Conservation (phyloP, 2,888 invertebrate genomes). For the Dicyrtoma fusca region DNA sequence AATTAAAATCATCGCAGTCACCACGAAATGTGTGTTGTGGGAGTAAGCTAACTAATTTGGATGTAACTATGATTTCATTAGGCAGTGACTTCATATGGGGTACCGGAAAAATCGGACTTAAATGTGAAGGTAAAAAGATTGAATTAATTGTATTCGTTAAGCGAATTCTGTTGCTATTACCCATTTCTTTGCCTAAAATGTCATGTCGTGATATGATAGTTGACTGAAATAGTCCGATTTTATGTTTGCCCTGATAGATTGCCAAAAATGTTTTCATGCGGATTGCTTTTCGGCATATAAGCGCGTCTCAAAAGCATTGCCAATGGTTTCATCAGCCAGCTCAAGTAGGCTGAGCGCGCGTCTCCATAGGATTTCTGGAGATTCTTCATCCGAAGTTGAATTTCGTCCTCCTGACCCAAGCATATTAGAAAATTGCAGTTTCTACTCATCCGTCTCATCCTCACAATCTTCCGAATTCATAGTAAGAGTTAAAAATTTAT, state of each 20-base stretch:
- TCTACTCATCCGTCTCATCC: constrained; percentile 41
- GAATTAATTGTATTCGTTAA: no score
- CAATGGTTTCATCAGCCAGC: constrained; percentile 9
- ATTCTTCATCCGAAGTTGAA: constrained; percentile 36
- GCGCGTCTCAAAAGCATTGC: constrained; percentile 24
- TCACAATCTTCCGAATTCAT: constrained; percentile 26
- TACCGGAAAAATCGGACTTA: constrained; percentile 65
- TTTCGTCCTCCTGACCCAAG: constrained; percentile 43
- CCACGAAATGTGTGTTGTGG: no score
- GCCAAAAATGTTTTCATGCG: constrained; percentile 50
- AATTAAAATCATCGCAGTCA: no score
- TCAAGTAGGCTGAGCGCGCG: constrained; percentile 17
- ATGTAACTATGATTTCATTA: constrained; percentile 56
- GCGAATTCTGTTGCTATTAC: no score
- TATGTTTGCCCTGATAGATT: constrained; percentile 43
- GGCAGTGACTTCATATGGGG: constrained; percentile 71
- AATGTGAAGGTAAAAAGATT: constrained; percentile 66
- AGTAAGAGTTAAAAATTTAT: no score
- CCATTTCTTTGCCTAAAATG: constrained; percentile 46
- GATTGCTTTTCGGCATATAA: constrained; percentile 47
- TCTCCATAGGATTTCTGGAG: constrained; percentile 35
- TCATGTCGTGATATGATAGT: no score
- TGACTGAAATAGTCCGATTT: no score
- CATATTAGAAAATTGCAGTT: constrained; percentile 38
- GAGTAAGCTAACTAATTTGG: constrained; percentile 36